These are phyloP conservation scores for Dyspetes luteomarginatus DNA, from an alignment of 2,888 invertebrate species.

Conservation along the genomic window DNA sequence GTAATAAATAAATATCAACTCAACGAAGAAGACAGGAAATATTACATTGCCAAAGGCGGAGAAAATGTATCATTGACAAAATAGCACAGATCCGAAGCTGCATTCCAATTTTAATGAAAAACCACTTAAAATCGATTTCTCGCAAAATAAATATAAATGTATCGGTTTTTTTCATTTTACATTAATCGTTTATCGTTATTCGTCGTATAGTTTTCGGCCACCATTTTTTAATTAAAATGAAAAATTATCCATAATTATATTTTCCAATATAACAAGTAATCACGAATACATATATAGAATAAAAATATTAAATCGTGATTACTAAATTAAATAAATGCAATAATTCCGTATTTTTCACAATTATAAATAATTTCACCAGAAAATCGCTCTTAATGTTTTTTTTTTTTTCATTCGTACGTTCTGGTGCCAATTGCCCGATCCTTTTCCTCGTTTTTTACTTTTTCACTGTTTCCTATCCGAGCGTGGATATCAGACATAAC, in stretches of 20 bases:
- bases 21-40: constrained; percentile 24
- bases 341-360: not conserved
- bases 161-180: too few species aligned
- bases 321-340: too few species aligned
- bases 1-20: constrained; percentile 44
- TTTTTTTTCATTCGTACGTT: not conserved
- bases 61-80: constrained; percentile 26
- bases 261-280: too few species aligned
- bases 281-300: too few species aligned
- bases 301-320: too few species aligned
- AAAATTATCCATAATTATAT: too few species aligned
- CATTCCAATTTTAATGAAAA: not conserved
- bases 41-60: not conserved
- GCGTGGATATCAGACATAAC: not conserved
- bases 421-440: not conserved
- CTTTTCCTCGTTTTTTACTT: not conserved
- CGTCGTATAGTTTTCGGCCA: too few species aligned
- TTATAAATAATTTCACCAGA: not conserved
- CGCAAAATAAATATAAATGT: too few species aligned
- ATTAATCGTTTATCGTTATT: too few species aligned
- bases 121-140: too few species aligned
- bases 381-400: not conserved
- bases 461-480: not conserved
- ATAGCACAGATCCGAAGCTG: not conserved
- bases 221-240: too few species aligned